Evolutionary conservation across 2,797 vertebrate genomes (phyloP), one percentile per base, ranked within the genome.

Genomic region (Crocidura indochinensis): DNA sequence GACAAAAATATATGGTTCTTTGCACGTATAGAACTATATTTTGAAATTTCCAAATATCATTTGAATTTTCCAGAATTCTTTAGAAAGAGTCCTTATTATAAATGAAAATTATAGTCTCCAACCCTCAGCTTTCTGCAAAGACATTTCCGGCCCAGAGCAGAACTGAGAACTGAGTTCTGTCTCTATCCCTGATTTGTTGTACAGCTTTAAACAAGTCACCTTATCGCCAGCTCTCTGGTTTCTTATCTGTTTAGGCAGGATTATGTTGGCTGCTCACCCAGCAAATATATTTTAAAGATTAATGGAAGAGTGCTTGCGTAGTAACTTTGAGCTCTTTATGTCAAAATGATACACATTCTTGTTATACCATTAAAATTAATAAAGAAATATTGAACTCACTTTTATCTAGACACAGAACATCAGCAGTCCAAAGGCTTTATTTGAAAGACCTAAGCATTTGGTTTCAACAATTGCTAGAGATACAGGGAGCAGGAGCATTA

Each of bases 201-300:
- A 1, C 31, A n/a, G 90, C 88, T 88, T 95, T 91, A 88, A 88
- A 92, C 88, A 91, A 95, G 83, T 88, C 81, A 69, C 74, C 84
- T 81, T 94, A 95, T 94, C 94, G 75, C 81, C n/a, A 89, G 81
- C 91, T 91, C 60, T 92, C 94, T 79, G 38, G 95, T 95, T 96
- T 95, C 92, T 94, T 94, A 92, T 95, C 95, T 94, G 77, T 95
- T 96, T 95, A 95, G 92, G 94, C 74, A 93, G 94, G 95, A 95
- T 96, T 94, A 94, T 82, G 91, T 92, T 95, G 92, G 90, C 95
- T 91, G 94, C 83, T 95, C 95, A 96, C 83, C 94, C 94, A 90
- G 90, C 84, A 95, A 93, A 95, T 96, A 88, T 84, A 95, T 96
- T 95, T 95, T 91, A 94, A 96, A 95, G 95, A 96, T 95, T 92